Evolutionary conservation across 2,797 vertebrate species (phyloP).

Genomic region (Knipowitschia caucasica): DNA sequence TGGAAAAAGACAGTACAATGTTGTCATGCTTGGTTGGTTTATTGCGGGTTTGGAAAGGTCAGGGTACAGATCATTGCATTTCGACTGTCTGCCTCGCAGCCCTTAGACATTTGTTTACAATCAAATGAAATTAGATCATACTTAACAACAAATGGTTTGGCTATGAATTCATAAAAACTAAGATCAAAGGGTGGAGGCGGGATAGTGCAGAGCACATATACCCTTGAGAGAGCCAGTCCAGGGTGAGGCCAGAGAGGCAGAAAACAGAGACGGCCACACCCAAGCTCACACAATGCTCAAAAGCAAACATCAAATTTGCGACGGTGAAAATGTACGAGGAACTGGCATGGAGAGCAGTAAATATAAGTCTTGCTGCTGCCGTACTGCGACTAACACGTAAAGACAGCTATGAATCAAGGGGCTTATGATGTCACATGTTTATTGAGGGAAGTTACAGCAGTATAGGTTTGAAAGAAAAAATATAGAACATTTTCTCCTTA

Average conservation of each 20-base stretch:
- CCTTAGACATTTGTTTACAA: neutral
- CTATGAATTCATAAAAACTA: slow-evolving; percentile 13
- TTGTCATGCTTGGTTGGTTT: slow-evolving; percentile 33
- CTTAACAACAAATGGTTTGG: slow-evolving; percentile 33
- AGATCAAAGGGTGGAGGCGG: slow-evolving; percentile 1
- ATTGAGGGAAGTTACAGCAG: too few relatives aligned
- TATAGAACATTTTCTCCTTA: too few relatives aligned
- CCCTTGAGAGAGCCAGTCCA: slow-evolving; percentile 39
- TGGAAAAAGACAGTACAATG: slow-evolving; percentile 43
- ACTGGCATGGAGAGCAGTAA: neutral
- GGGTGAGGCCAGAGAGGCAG: slow-evolving; percentile 13
- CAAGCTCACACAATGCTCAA: slow-evolving; percentile 11
- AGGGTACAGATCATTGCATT: slow-evolving; percentile 29
- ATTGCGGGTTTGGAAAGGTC: slow-evolving; percentile 56
- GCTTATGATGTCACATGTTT: neutral
- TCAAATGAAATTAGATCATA: slow-evolving; percentile 45
- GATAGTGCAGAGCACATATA: slow-evolving; percentile 12
- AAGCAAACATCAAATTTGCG: slow-evolving; percentile 30
- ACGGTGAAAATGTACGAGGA: neutral
- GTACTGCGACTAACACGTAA: too few relatives aligned
- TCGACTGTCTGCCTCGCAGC: neutral
- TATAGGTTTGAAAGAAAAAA: too few relatives aligned
- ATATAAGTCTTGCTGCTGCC: too few relatives aligned
- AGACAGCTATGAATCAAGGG: neutral
- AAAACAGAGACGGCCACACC: slow-evolving; percentile 41